Base-by-base conservation (phyloP, 2,888 invertebrate genomes). In the Nemoura dubitans region DNA sequence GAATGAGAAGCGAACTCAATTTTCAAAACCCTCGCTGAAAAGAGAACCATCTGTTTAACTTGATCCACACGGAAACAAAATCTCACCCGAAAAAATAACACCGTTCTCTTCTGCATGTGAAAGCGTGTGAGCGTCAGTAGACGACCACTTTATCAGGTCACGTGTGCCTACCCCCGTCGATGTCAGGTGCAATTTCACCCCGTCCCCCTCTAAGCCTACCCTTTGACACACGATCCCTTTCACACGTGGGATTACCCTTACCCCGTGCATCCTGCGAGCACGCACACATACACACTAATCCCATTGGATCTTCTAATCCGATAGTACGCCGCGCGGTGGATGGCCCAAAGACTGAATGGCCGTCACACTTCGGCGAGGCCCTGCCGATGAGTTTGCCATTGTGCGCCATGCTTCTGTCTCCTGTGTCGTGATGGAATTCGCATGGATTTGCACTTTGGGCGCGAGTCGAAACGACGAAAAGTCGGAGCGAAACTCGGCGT, bases 201-300 rank as follows among this genome's bases (percentile, higher is more conserved):
- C 30, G 7, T 28, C n/a, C 28, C n/a, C 28, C 28, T 30, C 30
- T 81, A 81, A 81, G 81, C 81, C 81, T 30, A 29, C 59, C 28
- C 81, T 81, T 81, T 81, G 81, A 81, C 81, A 81, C 81, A 81
- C 28, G 81, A 81, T 81, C 81, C 30, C 81, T 81, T 81, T 81
- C 81, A 81, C 81, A 81, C 81, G 81, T 81, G 81, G 81, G 81
- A 81, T 81, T 81, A 81, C 81, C 16, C 28, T 6, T 36, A 36
- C 36, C 59, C 59, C 59, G 59, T 59, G 59, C 5, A 36, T 36
- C 36, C 36, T 36, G 36, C 36, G 3, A 36, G 36, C 36, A 36
- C 36, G 36, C 59, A 59, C 59, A 59, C 59, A 59, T 59, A 59
- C 59, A 59, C 10, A 30, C 81, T 81, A 81, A 81, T 81, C 30